Base-by-base conservation (phyloP, 2,888 invertebrate species). In the Eremobia ochroleuca region DNA sequence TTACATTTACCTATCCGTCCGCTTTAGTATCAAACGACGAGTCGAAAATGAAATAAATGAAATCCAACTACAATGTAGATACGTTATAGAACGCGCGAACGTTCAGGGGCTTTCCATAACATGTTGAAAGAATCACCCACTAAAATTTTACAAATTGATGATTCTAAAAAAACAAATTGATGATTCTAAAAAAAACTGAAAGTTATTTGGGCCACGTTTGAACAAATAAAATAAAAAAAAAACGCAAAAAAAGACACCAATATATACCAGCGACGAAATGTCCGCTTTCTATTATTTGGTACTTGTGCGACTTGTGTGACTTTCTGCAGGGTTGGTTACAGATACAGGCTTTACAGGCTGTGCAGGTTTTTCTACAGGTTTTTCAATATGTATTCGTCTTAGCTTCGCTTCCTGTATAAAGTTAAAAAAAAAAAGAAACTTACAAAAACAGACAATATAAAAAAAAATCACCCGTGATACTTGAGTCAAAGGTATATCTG, bases 321-420 rank as follows among this genome's bases (percentile, higher is more conserved):
- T n/a, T 55, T 13, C 11, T n/a, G 52, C 11, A 11, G 52, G 52
- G 52, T 4, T n/a, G n/a, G 52, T n/a, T 52, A n/a, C 52, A 52
- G 28, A 25, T 4, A 25, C 15, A 9, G 5, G 0, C 11, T 21
- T 18, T 55, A 5, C 6, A 43, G 13, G 4, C 11, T 11, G 4
- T 55, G 1, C 13, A 40, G 18, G 34, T 15, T 31, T 31, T 15
- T 37, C 21, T 18, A 25, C 15, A 15, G 11, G 2, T 67, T n/a
- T 1, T 67, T 11, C 3, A 34, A 18, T 1, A 13, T 6, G 0
- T 18, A 2, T 4, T 67, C 18, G 52, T 31, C 31, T 66, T 52
- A n/a, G 4, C 52, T 78, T 83, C 28, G 66, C 61, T 62, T 52
- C 58, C 83, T 83, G 81, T 43, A 15, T 46, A 15, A 46, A 46